Conservation (phyloP, 2,113 vertebrate genomes). For the Spea multiplicata region DNA sequence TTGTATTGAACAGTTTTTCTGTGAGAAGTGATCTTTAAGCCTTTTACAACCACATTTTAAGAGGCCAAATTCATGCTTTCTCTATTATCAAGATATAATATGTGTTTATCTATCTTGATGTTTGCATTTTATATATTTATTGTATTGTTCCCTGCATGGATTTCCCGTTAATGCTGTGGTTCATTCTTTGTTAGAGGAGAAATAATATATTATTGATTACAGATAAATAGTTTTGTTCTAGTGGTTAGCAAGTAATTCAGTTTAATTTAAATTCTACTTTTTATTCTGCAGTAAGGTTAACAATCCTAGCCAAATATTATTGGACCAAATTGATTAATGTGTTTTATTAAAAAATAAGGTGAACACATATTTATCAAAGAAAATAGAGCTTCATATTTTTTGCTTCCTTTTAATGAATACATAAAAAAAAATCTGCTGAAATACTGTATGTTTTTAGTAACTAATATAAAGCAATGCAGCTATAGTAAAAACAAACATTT, state of each 20-base stretch:
- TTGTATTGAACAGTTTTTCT: too few relatives aligned
- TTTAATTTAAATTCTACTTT: too few relatives aligned
- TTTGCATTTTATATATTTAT: not conserved
- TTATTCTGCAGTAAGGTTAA: too few relatives aligned
- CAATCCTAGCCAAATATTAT: not conserved
- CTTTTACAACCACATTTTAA: too few relatives aligned
- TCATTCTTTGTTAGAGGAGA: not conserved
- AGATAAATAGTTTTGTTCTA: not conserved
- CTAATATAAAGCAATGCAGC: not conserved
- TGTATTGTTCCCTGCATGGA: not conserved
- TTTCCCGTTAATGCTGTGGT: not conserved
- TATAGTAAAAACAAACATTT: not conserved
- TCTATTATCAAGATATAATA: too few relatives aligned
- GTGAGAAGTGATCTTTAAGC: too few relatives aligned
- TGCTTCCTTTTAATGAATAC: not conserved
- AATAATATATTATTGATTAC: not conserved
- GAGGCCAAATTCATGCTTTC: too few relatives aligned
- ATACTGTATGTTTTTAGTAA: too few relatives aligned
- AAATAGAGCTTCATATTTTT: too few relatives aligned
- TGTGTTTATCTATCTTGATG: too few relatives aligned
- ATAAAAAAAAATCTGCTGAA: too few relatives aligned
- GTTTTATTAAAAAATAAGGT: not conserved
- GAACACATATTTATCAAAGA: too few relatives aligned
- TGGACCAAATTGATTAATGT: not conserved
- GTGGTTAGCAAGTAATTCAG: not conserved